Percentiles rank a stretch among this genome's conserved stretches.
Evolutionary conservation across 2,888 invertebrate genomes (phyloP).

Genomic region (Spilarctia lutea): DNA sequence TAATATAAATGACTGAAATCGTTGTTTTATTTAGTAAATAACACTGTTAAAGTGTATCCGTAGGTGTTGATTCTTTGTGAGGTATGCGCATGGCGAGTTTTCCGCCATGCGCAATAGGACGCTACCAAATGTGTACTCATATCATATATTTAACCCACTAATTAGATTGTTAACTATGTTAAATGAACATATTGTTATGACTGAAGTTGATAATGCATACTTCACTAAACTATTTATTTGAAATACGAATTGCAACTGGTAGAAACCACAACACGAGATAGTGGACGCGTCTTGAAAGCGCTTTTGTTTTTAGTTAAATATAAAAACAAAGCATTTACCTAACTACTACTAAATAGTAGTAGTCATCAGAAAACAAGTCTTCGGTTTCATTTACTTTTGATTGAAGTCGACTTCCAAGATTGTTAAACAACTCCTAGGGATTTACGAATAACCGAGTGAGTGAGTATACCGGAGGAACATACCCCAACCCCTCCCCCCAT

Average conservation of each 20-base stretch:
- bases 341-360: too few species aligned
- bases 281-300: neutral
- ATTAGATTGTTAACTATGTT: neutral
- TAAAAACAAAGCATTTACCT: too few species aligned
- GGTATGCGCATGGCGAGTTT: constrained; percentile 57
- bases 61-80: constrained; percentile 45
- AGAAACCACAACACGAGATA: neutral
- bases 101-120: constrained; percentile 57
- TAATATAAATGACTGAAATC: constrained; percentile 18
- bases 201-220: neutral
- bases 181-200: neutral
- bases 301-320: too few species aligned
- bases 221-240: neutral
- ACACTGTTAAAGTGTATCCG: constrained; percentile 58
- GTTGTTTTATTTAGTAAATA: constrained; percentile 50
- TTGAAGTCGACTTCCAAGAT: too few species aligned
- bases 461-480: too few species aligned
- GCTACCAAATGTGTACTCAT: constrained; percentile 12
- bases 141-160: neutral
- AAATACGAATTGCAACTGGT: neutral
- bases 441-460: too few species aligned
- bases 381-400: too few species aligned
- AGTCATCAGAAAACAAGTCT: too few species aligned
- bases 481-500: too few species aligned
- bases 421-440: too few species aligned